Evolutionary conservation across 2,113 vertebrate species (phyloP).

Genomic region (Symphodus melops): DNA sequence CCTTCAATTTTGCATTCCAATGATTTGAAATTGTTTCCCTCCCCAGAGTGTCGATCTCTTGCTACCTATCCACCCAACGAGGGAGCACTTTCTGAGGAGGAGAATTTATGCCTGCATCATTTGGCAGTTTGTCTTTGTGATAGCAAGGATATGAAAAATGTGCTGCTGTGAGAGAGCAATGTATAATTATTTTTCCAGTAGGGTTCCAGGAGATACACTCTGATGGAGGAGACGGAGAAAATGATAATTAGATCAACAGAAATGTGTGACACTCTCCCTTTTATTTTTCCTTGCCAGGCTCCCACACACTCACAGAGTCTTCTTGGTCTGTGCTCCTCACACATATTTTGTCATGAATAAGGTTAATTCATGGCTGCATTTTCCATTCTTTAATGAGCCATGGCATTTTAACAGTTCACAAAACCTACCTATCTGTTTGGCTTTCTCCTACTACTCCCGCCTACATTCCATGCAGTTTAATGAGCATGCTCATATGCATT

Average conservation of each 20-base stretch:
- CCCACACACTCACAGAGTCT: neutral
- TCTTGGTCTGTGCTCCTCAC: neutral
- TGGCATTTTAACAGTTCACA: constrained; percentile 19
- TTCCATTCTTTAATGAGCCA: constrained; percentile 26
- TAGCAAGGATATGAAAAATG: constrained; percentile 51
- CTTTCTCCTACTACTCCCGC: constrained; percentile 6
- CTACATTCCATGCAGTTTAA: neutral
- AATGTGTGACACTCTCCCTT: constrained; percentile 4
- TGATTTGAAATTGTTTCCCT: constrained; percentile 56
- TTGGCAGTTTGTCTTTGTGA: constrained; percentile 59
- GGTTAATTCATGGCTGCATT: neutral
- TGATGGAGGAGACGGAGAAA: constrained; percentile 21
- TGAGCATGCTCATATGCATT: constrained; percentile 8
- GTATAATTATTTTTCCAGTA: constrained; percentile 57
- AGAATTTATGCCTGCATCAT: constrained; percentile 40
- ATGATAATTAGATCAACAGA: constrained; percentile 57
- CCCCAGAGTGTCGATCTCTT: constrained; percentile 8
- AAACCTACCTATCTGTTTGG: neutral
- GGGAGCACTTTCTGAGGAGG: constrained; percentile 18
- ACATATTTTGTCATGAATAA: neutral
- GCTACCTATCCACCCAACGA: constrained; percentile 23
- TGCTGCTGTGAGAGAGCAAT: constrained; percentile 38
- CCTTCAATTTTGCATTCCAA: constrained; percentile 62
- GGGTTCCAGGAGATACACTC: constrained; percentile 25
- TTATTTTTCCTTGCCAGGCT: neutral